Evolutionary conservation across 2,797 vertebrate genomes (phyloP).

Genomic region (Thamnophis elegans): DNA sequence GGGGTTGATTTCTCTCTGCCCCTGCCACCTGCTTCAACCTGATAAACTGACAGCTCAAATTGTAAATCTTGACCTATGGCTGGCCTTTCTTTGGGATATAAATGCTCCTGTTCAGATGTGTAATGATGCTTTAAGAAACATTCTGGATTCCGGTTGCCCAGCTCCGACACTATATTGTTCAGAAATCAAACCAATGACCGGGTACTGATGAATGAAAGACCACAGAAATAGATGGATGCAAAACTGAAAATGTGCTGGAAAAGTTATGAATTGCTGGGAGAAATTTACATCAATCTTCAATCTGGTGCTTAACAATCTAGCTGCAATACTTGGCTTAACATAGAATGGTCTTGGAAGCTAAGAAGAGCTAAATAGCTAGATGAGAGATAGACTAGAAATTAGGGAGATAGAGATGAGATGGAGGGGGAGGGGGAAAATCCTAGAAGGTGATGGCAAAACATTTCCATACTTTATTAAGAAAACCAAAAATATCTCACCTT

Average conservation of each 20-base stretch:
- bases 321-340: neutral
- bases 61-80: constrained; percentile 48
- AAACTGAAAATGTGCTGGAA: neutral
- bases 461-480: neutral
- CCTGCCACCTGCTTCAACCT: constrained; percentile 47
- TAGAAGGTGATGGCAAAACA: neutral
- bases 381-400: neutral
- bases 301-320: neutral
- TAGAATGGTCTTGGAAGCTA: neutral
- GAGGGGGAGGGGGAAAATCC: neutral
- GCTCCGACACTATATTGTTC: constrained; percentile 35
- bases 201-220: constrained; percentile 12
- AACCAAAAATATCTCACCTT: neutral
- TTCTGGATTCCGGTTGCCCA: constrained; percentile 43
- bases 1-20: constrained; percentile 49
- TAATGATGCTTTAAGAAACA: constrained; percentile 49
- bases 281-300: neutral
- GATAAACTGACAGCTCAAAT: constrained; percentile 58
- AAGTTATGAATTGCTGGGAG: neutral
- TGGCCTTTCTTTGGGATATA: constrained; percentile 36
- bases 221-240: constrained; percentile 8
- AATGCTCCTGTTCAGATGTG: constrained; percentile 33
- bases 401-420: neutral
- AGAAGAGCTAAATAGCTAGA: neutral
- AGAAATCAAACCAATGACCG: constrained; percentile 42